A percentile compares a stretch with the other conserved stretches of the same genome.
Evolutionary conservation across 2,797 vertebrate species (phyloP).

Genomic region (Lepidocolaptes lacrymiger): DNA sequence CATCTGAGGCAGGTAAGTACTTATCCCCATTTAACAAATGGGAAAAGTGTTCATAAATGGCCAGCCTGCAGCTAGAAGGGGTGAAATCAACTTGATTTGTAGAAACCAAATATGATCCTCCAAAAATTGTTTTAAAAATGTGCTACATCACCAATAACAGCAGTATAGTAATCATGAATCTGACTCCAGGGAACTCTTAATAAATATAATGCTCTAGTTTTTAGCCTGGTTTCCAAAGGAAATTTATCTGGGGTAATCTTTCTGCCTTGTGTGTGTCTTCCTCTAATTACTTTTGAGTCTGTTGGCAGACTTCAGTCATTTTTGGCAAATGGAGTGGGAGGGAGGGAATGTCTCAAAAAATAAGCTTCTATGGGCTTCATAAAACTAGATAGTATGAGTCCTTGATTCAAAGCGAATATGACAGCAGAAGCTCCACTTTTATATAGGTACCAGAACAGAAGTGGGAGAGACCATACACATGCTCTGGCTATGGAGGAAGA

Average conservation of each 20-base stretch:
- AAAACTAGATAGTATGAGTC: neutral
- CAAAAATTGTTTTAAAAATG: neutral
- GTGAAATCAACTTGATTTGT: neutral
- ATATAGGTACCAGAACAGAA: neutral
- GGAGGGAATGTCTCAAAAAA: neutral
- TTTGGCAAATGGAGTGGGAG: neutral
- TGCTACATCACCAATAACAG: neutral
- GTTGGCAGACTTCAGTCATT: neutral
- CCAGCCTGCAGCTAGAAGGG: neutral
- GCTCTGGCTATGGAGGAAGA: neutral
- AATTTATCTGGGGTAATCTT: neutral
- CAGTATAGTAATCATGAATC: neutral
- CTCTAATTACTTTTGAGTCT: constrained; percentile 21
- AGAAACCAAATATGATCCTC: neutral
- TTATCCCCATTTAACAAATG: neutral
- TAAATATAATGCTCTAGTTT: neutral
- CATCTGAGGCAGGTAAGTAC: neutral
- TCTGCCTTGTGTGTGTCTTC: neutral
- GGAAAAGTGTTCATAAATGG: neutral
- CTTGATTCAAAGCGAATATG: neutral
- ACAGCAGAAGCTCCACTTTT: neutral
- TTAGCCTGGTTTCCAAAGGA: neutral
- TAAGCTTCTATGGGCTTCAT: neutral
- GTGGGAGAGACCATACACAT: fast-evolving
- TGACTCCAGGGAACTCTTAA: constrained; percentile 2